Evolutionary conservation across 2,797 vertebrate species (phyloP), one percentile per base, ranked within the genome.

Genomic region (Salarias fasciatus): DNA sequence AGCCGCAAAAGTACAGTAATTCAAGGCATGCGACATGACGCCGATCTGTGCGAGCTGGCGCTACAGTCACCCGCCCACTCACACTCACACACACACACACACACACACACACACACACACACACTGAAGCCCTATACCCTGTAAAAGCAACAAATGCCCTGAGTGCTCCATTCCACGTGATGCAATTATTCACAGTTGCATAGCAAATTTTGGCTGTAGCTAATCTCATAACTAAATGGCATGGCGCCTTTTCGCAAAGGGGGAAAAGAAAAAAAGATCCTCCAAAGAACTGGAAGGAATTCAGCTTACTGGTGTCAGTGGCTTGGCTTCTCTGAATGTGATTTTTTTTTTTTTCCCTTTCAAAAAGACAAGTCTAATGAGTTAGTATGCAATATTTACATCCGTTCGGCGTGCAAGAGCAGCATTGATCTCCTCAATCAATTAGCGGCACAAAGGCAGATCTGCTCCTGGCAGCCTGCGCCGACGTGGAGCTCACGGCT

Each of bases 1-100:
- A 84, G 82, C 85, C 84, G 14, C 88, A 88, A 91, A 91, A 87
- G 90, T 87, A 89, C 81, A 91, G 87, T 92, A 90, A 93, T 93
- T 91, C 83, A 91, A 93, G 91, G 91, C 90, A 92, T 92, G 91
- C 90, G 75, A 89, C 69, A 70, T 75, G 72, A 84, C 79, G 86
- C 84, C 85, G 73, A 68, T 69, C 74, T 72, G 70, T 54, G 65
- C 5, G 38, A 79, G 85, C 77, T 62, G 53, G 75, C 72, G 74
- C 87, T 74, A 66, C 76, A 87, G 76, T 63, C 65, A 63, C 58
- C 50, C 78, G 47, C 64, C 38, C 74, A 60, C 70, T 0, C 75
- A 52, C 63, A 0, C 75, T 54, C 61, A 0, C 62, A 48, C 36
- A 5, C 41, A 3, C 52, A 40, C 63, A 24, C 53, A 29, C 24